Base-by-base conservation (phyloP, 2,888 invertebrate genomes). In the Sicus ferrugineus region DNA sequence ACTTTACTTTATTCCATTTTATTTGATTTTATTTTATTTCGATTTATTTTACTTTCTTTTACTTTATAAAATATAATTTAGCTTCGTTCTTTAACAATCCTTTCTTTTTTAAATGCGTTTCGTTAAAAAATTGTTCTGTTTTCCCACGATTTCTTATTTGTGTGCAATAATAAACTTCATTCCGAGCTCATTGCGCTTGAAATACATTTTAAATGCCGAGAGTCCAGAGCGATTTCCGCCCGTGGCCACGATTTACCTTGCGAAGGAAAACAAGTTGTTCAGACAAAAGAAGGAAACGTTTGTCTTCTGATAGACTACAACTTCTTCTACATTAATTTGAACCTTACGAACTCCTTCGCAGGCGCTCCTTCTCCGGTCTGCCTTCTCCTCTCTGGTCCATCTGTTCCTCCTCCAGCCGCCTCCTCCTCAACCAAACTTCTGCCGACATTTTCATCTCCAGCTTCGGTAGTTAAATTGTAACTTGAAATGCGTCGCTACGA, bases 401-500 rank as follows among this genome's bases (percentile, higher is more conserved):
- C 21, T 23, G 11, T 5, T 23, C n/a, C 56, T 23, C 3, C 23
- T 2, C 2, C 58, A 7, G 30, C 31, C 58, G 11, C 19, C n/a
- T 52, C 52, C 19, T n/a, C n/a, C n/a, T n/a, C n/a, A n/a, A n/a
- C n/a, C 21, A 31, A 31, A 19, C 31, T 7, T 16, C 58, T 21
- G 5, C 42, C 16, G 9, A 3, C 54, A 16, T 54, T 54, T 54
- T 21, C 54, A 23, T 26, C 23, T 6, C 54, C 5, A n/a, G n/a
- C 16, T n/a, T 21, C 28, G 38, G 52, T n/a, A n/a, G n/a, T 65
- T 34, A 31, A 65, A 56, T 56, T 38, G 38, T 31, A 56, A 19
- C 30, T 66, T 56, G 38, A 66, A 66, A 42, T 31, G 38, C n/a
- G 56, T 66, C 56, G 56, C 26, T 42, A 26, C 54, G 38, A 54